Evolutionary conservation across 92 coral and sea anemone genomes (phyloP), one percentile per base, ranked within the genome.

Genomic region (Porites divaricata): DNA sequence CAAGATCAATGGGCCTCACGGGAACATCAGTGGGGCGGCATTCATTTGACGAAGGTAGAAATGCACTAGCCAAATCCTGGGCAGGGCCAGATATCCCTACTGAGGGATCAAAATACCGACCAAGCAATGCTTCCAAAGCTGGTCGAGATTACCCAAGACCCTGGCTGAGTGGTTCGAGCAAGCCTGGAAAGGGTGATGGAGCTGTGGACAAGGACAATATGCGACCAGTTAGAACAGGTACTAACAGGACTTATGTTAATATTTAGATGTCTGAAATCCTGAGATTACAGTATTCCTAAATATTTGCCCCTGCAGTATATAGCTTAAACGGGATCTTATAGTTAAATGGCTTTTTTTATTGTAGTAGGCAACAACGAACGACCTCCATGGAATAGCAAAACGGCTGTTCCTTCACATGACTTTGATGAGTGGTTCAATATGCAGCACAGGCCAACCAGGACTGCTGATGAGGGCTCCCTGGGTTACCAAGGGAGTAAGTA

Each of bases 391-490:
- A 91, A 97, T 76, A 4, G 57, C 23, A 93, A 92, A 74, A 97
- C 99, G 64, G 87, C 92, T 63, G 86, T 95, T 20, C 93, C 94
- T 24, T 89, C 93, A 56, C 95, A 89, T 77, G 97, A 95, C 83
- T 97, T 97, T 95, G 98, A 97, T 84, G 98, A 97, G 79, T 88
- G 89, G 92, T 93, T 97, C 79, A 70, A 78, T 41, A 90, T 82
- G 91, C 84, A 89, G 81, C 84, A 85, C 23, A 91, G 86, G 69
- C 74, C 49, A 0, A 48, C 74, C 72, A 72, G 49, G 79, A 62
- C 79, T 45, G 24, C 63, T 21, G 77, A 72, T 23, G 72, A 73
- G 5, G 59, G 10, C 28, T 22, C 9, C 6, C 75, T 26, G 63
- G 62, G 63, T 49, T 72, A 72, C 52, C 63, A 72, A 45, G 79